These are phyloP conservation scores for Bradypus variegatus DNA, from an alignment of 2,797 vertebrate species.

Conservation along the genomic window DNA sequence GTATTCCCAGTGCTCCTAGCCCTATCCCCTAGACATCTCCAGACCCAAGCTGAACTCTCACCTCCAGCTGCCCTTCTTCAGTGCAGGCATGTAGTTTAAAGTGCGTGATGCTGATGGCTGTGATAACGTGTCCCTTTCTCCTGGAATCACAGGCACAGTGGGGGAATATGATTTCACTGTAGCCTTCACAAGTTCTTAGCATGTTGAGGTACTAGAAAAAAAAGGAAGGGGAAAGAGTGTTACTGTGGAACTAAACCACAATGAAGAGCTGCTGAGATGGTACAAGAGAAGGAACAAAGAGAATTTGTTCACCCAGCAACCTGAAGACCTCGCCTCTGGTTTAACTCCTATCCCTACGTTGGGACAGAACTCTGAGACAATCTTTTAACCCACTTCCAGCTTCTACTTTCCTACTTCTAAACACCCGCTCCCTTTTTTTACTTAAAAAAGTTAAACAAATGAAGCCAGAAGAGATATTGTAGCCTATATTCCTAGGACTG, in stretches of 20 bases:
- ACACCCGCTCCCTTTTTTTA: background rate
- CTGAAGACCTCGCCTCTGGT: background rate
- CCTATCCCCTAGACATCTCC: background rate
- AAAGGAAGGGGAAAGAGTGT: background rate
- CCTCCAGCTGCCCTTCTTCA: constrained; percentile 92
- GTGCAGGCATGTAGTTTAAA: constrained; percentile 96
- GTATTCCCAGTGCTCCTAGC: background rate
- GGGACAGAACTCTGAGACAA: background rate
- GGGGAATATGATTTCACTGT: constrained; percentile 95
- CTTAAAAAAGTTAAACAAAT: background rate
- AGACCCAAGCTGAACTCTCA: constrained; percentile 28
- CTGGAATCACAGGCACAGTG: constrained; percentile 96
- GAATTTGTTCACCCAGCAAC: background rate
- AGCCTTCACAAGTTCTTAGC: constrained; percentile 89
- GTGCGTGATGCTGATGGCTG: constrained; percentile 92
- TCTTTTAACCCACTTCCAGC: background rate
- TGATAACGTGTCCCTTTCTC: constrained; percentile 92
- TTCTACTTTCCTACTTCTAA: background rate
- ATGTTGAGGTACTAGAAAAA: constrained; percentile 84
- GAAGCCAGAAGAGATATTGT: background rate
- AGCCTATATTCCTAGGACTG: background rate
- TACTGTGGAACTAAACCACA: background rate
- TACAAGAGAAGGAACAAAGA: background rate
- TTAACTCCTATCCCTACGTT: background rate
- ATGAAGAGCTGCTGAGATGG: background rate